Percentiles rank a stretch among this genome's conserved stretches.
These are phyloP conservation scores for Unio pictorum DNA, from an alignment of 2,888 invertebrate genomes.

Conservation along the genomic window DNA sequence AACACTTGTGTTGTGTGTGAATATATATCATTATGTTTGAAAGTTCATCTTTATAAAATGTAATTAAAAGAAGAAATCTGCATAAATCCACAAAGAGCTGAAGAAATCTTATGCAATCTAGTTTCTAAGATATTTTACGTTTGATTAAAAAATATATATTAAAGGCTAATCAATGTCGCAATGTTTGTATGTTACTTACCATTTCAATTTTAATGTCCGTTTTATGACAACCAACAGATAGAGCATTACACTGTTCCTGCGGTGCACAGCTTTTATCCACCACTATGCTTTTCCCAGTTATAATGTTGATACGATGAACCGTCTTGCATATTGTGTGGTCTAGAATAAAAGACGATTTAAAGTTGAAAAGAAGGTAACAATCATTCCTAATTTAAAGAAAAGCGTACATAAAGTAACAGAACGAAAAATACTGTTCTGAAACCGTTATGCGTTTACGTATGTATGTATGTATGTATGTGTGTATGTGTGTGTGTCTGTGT, in stretches of 20 bases:
- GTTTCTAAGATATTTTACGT: too few relatives aligned
- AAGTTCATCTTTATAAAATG: too few relatives aligned
- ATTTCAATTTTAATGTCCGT: conserved; percentile 9
- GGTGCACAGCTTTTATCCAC: conserved; percentile 80
- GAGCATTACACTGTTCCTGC: conserved; percentile 77
- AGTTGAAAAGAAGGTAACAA: not conserved
- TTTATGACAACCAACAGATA: conserved; percentile 75
- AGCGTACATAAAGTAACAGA: not conserved
- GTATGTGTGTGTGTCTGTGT: too few relatives aligned
- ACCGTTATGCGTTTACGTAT: too few relatives aligned
- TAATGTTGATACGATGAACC: conserved; percentile 31
- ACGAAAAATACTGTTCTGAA: not conserved
- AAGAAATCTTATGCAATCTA: too few relatives aligned
- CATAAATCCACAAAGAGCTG: too few relatives aligned
- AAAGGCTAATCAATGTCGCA: too few relatives aligned
- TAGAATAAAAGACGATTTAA: conserved; percentile 7
- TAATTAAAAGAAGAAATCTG: too few relatives aligned
- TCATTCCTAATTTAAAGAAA: not conserved
- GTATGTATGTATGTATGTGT: too few relatives aligned
- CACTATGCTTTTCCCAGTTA: conserved; percentile 76
- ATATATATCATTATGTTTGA: too few relatives aligned
- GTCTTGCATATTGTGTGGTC: conserved; percentile 45
- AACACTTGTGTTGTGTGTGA: too few relatives aligned
- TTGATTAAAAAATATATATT: too few relatives aligned
- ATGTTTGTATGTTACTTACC: conserved; percentile 9